These are phyloP conservation scores for Lontra canadensis DNA, from an alignment of 2,113 vertebrate genomes.

Conservation along the genomic window DNA sequence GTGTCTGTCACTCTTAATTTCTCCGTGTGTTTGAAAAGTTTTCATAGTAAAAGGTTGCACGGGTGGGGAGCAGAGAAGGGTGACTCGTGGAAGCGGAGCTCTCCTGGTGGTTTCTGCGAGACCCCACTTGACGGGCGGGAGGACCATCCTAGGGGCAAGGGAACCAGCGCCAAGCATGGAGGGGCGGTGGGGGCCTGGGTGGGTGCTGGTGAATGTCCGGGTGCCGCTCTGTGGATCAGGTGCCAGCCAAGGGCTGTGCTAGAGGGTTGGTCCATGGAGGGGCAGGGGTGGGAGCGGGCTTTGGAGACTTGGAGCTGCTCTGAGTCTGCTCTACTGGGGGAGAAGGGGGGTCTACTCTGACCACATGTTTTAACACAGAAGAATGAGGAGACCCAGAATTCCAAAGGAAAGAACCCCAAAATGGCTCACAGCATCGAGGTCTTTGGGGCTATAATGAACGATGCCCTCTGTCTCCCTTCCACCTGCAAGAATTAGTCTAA, in stretches of 20 bases:
- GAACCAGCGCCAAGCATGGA: not conserved
- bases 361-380: not conserved
- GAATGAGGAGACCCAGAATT: not conserved
- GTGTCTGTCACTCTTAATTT: too few relatives aligned
- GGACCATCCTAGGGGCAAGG: too few relatives aligned
- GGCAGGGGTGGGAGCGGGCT: fast-evolving
- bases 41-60: not conserved
- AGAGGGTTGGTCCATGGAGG: not conserved
- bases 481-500: not conserved
- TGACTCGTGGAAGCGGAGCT: not conserved
- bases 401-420: not conserved
- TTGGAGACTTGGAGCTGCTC: not conserved
- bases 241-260: fast-evolving
- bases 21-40: not conserved
- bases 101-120: not conserved
- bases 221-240: fast-evolving
- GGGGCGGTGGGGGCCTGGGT: fast-evolving
- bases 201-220: fast-evolving
- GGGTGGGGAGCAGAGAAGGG: not conserved
- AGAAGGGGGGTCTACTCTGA: not conserved
- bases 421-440: not conserved
- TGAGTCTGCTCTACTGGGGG: not conserved
- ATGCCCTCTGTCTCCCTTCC: too few relatives aligned
- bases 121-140: not conserved
- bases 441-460: not conserved